Conservation (phyloP, 2,888 invertebrate species). For the Callyntrura sp. region DNA sequence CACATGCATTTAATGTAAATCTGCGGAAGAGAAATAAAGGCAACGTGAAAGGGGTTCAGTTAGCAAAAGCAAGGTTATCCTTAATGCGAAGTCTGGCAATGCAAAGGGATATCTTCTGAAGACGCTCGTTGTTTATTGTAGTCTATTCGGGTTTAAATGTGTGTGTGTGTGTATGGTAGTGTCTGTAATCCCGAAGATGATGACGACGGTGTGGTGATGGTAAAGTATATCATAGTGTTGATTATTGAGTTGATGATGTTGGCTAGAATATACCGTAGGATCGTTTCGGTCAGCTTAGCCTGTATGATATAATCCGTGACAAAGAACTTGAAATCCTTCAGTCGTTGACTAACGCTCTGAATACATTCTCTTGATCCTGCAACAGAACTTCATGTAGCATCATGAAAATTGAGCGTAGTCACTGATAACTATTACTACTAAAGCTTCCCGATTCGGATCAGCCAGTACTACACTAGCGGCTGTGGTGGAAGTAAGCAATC, state of each 20-base stretch:
- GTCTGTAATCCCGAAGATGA: constrained; percentile 30
- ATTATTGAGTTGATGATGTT: constrained; percentile 63
- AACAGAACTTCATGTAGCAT: constrained; percentile 44
- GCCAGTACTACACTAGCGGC: constrained; percentile 65
- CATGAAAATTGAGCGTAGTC: constrained; percentile 49
- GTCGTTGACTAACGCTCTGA: constrained; percentile 80
- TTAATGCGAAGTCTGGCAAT: constrained; percentile 33
- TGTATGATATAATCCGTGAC: constrained; percentile 83
- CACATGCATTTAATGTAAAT: constrained; percentile 30
- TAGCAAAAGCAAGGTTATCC: constrained; percentile 56
- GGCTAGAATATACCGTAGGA: constrained; percentile 78
- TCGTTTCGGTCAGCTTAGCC: constrained; percentile 76
- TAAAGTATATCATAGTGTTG: constrained; percentile 47
- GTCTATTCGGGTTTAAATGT: constrained; percentile 22
- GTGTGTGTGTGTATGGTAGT: constrained; percentile 1
- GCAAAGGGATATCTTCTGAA: constrained; percentile 39
- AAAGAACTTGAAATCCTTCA: constrained; percentile 82
- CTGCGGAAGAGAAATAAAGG: constrained; percentile 11
- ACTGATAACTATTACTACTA: constrained; percentile 68
- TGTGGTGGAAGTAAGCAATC: constrained; percentile 66
- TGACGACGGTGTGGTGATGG: constrained; percentile 7
- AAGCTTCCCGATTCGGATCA: constrained; percentile 74
- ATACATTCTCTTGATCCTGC: constrained; percentile 59
- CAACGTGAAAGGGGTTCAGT: constrained; percentile 16
- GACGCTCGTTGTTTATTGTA: not conserved